phyloP scores from a whole-genome alignment of 64 coral and sea anemone genomes.

The Pocillopora verrucosa region DNA sequence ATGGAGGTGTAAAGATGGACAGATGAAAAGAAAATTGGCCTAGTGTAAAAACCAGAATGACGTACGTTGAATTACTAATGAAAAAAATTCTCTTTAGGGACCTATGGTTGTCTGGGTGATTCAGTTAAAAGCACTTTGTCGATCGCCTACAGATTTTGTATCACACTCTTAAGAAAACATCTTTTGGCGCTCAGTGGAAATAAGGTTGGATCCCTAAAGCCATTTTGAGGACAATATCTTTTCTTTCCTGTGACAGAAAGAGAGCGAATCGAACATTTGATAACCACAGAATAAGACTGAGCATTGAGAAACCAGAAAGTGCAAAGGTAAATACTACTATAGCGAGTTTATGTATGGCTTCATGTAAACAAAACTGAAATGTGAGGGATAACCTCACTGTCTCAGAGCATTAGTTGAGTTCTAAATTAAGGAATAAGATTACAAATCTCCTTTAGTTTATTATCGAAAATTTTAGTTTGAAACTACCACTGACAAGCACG shows the following conservation, averaged over 20 bases:
- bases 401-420: not conserved
- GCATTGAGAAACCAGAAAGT: not conserved
- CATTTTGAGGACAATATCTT: not conserved
- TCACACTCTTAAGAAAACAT: not conserved
- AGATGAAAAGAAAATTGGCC: not conserved
- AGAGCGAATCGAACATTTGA: not conserved
- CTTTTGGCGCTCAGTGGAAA: not conserved
- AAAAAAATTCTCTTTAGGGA: conserved; percentile 7
- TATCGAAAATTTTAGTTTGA: not conserved
- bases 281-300: not conserved
- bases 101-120: conserved; percentile 5
- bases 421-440: too few relatives aligned
- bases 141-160: not conserved
- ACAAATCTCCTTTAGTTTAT: too few relatives aligned
- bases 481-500: not conserved
- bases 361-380: conserved; percentile 19
- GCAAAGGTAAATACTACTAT: conserved; percentile 12
- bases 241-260: not conserved
- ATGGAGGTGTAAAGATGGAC: not conserved
- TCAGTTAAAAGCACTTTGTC: not conserved
- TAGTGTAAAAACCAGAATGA: not conserved
- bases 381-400: not conserved
- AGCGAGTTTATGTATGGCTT: not conserved
- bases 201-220: not conserved
- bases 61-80: not conserved